Base-by-base conservation (phyloP, 92 coral and sea anemone genomes). In the Montipora capitata region DNA sequence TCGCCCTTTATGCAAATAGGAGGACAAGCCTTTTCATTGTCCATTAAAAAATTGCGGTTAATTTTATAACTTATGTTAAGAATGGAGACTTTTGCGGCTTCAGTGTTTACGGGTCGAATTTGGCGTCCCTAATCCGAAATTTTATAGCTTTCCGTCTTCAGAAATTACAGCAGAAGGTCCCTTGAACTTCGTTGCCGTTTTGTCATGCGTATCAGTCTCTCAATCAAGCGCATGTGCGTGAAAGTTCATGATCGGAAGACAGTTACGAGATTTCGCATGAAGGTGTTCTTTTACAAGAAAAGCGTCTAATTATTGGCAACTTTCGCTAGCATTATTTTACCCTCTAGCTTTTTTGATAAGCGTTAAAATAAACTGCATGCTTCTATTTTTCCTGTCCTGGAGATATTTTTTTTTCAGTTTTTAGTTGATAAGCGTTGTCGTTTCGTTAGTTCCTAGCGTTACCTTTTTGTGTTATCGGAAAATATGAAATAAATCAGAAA, bases 291-390 rank as follows among this genome's bases (percentile, higher is more conserved):
- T 72, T 16, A 72, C 70, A 83, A 73, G 61, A 35, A 48, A 72
- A 35, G 43, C 79, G 87, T 59, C 72, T 83, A 40, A 72, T 61
- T 44, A 42, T 42, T 13, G 20, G 58, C 87, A 72, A 13, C 64
- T 71, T 59, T 72, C 4, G 40, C 79, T 45, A 71, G 72, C 71
- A 57, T 48, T 16, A 27, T 16, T 81, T 63, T 45, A 40, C 87
- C 87, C 87, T 42, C 9, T 40, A 79, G 87, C 72, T 40, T 71
- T 17, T 18, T 42, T 68, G 87, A 83, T 83, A 83, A 83, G 79
- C 48, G 2, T 35, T 43, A 81, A 63, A 59, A 58, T 43, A 83
- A 72, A 83, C 71, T 72, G 79, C 72, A 27, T 27, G 35, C 9
- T 27, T 77, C 40, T 1, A 42, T 83, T 44, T 42, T 43, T 58